Evolutionary conservation across 2,888 invertebrate genomes (phyloP), one percentile per base, ranked within the genome.

Genomic region (Adineta ricciae): DNA sequence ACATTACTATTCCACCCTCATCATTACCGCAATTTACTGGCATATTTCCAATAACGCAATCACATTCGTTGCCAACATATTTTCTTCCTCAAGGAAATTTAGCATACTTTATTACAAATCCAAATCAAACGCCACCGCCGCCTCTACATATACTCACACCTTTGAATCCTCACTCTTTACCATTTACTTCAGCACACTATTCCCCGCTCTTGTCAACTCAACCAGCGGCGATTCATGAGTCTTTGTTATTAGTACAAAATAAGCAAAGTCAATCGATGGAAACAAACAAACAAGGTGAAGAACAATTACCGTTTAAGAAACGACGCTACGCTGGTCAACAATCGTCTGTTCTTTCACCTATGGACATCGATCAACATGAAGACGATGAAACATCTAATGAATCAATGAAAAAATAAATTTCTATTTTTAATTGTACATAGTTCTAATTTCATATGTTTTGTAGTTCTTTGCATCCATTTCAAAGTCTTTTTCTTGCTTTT

Each of bases 231-330:
- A 32, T 32, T 5, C 27, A 64, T 64, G 64, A 64, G 32, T 32
- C 32, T 5, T 32, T 64, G 5, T 32, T 27, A 27, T 64, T 32
- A 32, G 19, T 64, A 32, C 64, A 64, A 32, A 32, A 16, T 64
- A 64, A 64, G 32, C 64, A 64, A 64, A 7, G 7, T 19, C 64
- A 64, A 64, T 5, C 32, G 0, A 64, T 64, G 64, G 64, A 64
- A 32, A 32, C 64, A 32, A 64, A 0, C 16, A 64, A 64, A 32
- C 64, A 64, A 64, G 27, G 9, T 32, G 32, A 64, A 64, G 64
- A 64, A 32, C 64, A 64, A 64, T 64, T 64, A 64, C 78, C 78
- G 41, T 78, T 78, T 78, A 78, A 78, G n/a, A 78, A 78, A 78
- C 78, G 78, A n/a, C 64, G 64, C 5, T 64, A 64, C 32, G 16